Evolutionary conservation across 2,113 vertebrate genomes (phyloP).

Genomic region (Dicerorhinus sumatrensis): DNA sequence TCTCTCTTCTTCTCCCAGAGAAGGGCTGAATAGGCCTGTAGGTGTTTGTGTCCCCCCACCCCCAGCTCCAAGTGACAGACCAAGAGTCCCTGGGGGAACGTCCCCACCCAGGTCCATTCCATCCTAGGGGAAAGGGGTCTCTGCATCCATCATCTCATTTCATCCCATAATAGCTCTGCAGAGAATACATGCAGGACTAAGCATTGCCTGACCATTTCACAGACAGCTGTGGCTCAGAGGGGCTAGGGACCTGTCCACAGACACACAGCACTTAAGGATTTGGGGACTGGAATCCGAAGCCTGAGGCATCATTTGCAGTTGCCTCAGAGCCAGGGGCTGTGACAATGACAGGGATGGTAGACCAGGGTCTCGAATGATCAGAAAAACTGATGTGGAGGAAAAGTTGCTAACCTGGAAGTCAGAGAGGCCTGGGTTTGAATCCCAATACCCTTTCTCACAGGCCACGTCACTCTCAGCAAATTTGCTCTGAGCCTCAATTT

Average conservation of each 20-base stretch:
- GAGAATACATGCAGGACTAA: background rate
- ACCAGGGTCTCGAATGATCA: background rate
- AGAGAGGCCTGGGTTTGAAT: background rate
- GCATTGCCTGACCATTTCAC: background rate
- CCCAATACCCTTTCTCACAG: background rate
- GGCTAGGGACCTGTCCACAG: background rate
- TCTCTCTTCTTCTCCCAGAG: conserved; percentile 8
- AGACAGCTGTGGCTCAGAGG: background rate
- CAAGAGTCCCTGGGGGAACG: background rate
- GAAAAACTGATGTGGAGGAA: background rate
- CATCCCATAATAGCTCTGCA: background rate
- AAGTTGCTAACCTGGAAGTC: background rate
- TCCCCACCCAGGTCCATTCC: background rate
- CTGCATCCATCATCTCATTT: background rate
- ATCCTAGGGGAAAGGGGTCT: background rate
- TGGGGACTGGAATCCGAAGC: background rate
- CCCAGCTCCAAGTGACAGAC: background rate
- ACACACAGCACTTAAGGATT: background rate
- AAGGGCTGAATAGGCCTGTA: background rate
- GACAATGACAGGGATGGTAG: background rate
- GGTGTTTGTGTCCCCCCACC: background rate
- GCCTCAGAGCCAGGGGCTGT: background rate
- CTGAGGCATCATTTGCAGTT: background rate
- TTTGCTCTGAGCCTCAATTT: background rate
- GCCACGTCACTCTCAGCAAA: background rate